Conservation (phyloP, 2,113 vertebrate species). For the Gopherus evgoodei region DNA sequence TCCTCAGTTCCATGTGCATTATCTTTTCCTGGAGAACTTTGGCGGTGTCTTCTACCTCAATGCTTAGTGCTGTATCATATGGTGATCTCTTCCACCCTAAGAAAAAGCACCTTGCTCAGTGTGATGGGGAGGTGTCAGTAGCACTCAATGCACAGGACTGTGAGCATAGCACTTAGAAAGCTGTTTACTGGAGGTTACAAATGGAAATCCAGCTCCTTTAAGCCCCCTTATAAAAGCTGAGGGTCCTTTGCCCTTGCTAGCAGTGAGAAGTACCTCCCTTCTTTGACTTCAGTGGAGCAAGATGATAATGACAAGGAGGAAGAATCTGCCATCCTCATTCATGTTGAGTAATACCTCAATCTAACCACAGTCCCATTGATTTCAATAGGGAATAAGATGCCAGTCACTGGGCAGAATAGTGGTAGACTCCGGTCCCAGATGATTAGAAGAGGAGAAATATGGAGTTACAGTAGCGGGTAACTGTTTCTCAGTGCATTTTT, state of each 20-base stretch:
- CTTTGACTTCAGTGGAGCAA: neutral
- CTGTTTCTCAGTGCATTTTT: neutral
- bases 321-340: neutral
- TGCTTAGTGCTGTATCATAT: neutral
- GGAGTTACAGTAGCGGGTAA: neutral
- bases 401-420: neutral
- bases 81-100: neutral
- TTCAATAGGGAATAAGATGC: neutral
- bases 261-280: neutral
- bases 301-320: neutral
- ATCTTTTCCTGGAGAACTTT: neutral
- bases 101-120: neutral
- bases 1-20: neutral
- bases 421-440: neutral
- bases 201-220: neutral
- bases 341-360: neutral
- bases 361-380: neutral
- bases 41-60: neutral
- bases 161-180: slow-evolving; percentile 10
- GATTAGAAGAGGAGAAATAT: neutral
- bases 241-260: neutral
- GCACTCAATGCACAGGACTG: neutral
- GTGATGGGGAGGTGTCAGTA: neutral
- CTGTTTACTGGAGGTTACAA: slow-evolving; percentile 15
- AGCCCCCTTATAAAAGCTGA: neutral